Evolutionary conservation across 2,888 invertebrate species (phyloP).

Genomic region (Synanthedon tipuliformis): DNA sequence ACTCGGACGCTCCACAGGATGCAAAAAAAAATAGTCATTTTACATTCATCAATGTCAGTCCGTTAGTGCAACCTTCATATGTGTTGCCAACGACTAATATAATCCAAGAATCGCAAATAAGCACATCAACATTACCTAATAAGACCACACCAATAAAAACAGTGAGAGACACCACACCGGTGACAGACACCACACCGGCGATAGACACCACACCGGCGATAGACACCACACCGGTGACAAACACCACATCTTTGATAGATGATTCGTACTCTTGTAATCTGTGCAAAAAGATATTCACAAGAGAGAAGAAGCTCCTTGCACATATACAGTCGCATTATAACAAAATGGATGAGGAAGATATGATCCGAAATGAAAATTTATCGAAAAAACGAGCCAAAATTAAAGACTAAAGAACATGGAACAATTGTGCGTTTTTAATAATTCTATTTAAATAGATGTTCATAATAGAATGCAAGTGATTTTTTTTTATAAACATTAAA

Average conservation of each 20-base stretch:
- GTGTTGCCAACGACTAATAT: conserved; percentile 54
- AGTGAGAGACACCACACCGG: conserved; percentile 9
- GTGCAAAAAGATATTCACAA: conserved; percentile 45
- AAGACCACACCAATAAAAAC: conserved; percentile 14
- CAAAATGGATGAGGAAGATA: conserved; percentile 51
- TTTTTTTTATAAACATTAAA: too few relatives aligned
- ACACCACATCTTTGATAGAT: conserved; percentile 5
- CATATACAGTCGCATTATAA: conserved; percentile 56
- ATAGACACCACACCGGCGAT: conserved; percentile 6
- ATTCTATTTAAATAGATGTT: too few relatives aligned
- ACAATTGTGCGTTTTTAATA: too few relatives aligned
- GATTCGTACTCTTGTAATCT: conserved; percentile 46
- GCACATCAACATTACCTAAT: conserved; percentile 36
- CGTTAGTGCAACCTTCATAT: conserved; percentile 50
- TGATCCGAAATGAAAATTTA: conserved; percentile 17
- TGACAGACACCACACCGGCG: conserved; percentile 8
- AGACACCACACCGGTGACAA: conserved; percentile 9
- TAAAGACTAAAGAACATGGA: too few relatives aligned
- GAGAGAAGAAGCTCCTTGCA: conserved; percentile 51
- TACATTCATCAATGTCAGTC: conserved; percentile 60
- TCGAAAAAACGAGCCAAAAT: too few relatives aligned
- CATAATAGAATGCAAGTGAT: too few relatives aligned
- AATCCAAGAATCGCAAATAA: conserved; percentile 59
- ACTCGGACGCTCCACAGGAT: conserved; percentile 35
- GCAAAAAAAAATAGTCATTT: conserved; percentile 43